Percentiles rank a stretch among this genome's conserved stretches.
These are phyloP conservation scores for Eleginops maclovinus DNA, from an alignment of 2,113 vertebrate genomes.

Conservation along the genomic window DNA sequence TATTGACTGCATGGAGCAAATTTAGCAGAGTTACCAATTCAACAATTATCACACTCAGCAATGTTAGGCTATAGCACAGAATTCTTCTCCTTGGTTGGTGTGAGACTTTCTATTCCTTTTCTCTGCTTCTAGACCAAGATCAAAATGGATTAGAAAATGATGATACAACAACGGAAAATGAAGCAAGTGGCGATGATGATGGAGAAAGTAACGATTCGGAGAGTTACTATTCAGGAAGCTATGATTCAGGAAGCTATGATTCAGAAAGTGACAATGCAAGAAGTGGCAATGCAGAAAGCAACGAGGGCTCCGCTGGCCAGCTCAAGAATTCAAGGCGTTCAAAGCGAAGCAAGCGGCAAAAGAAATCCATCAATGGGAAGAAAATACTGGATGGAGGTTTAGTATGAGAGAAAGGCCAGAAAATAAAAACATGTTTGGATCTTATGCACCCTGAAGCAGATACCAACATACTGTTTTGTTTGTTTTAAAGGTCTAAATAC, in stretches of 20 bases:
- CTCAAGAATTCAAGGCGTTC: background rate
- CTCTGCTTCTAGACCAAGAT: constrained; percentile 8
- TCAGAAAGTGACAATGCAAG: constrained; percentile 4
- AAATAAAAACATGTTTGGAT: background rate
- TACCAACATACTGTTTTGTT: background rate
- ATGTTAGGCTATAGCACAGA: background rate
- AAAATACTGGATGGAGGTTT: background rate
- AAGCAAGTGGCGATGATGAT: background rate
- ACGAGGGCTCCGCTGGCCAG: background rate
- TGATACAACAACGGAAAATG: constrained; percentile 5
- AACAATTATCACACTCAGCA: background rate
- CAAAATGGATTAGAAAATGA: constrained; percentile 2
- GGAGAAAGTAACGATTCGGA: background rate
- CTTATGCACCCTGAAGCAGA: background rate
- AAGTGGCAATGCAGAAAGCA: constrained; percentile 11
- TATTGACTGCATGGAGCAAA: background rate
- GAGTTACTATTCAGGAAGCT: constrained; percentile 5
- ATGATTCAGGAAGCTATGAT: constrained; percentile 18
- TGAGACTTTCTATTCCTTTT: background rate
- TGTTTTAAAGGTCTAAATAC: constrained; percentile 22
- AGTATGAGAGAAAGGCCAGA: background rate
- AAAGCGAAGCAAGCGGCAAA: constrained; percentile 9
- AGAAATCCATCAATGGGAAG: constrained; percentile 37
- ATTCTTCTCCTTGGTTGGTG: background rate
- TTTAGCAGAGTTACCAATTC: background rate